Evolutionary conservation across 2,888 invertebrate species (phyloP).

Genomic region (Yponomeuta evonymella): DNA sequence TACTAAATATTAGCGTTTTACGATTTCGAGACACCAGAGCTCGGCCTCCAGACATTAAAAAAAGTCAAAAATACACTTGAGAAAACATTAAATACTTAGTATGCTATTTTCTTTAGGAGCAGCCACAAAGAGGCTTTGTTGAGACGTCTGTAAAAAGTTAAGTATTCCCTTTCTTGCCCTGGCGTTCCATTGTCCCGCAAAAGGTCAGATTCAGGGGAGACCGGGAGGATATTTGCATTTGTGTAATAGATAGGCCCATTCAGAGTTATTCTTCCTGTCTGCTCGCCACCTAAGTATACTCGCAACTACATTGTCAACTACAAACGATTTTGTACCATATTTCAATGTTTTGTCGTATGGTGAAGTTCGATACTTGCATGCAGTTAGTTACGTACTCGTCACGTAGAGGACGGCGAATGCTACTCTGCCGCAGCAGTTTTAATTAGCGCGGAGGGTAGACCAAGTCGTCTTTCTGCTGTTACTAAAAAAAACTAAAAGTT

Average conservation of each 20-base stretch:
- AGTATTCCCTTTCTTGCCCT: constrained; percentile 31
- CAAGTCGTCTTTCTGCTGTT: no score
- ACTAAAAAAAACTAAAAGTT: no score
- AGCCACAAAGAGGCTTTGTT: constrained; percentile 31
- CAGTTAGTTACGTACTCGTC: no score
- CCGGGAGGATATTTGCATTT: background rate
- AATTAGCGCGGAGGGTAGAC: no score
- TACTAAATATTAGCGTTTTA: no score
- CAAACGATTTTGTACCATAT: no score
- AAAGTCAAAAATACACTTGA: background rate
- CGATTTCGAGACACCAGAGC: no score
- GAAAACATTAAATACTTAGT: background rate
- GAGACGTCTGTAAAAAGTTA: constrained; percentile 60
- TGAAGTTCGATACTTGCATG: no score
- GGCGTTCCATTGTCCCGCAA: constrained; percentile 15
- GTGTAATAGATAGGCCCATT: background rate
- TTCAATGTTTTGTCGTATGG: no score
- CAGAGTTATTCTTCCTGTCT: background rate
- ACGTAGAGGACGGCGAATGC: no score
- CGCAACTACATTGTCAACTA: no score
- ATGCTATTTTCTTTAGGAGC: background rate
- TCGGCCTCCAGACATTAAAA: background rate
- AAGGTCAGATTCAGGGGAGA: background rate
- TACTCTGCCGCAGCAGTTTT: no score
- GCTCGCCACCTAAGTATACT: background rate